Evolutionary conservation across 2,797 vertebrate species (phyloP), one percentile per base, ranked within the genome.

Genomic region (Buceros bicornis): DNA sequence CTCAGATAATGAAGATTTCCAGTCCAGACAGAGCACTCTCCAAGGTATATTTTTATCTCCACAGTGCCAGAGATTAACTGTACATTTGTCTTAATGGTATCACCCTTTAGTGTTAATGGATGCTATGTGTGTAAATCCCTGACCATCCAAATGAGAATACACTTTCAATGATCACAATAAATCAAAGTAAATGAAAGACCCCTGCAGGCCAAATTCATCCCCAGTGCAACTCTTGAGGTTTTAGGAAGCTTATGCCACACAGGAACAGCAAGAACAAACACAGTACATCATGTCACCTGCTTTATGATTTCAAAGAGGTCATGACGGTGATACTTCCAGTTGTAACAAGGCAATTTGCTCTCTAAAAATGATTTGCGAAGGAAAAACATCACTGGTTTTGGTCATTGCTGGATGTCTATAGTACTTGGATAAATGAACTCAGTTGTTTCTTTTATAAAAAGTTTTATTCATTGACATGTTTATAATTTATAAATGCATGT

Each of bases 181-280:
- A 97, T 97, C 95, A 97, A 93, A 95, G 71, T 85, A 96, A 96
- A 93, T 90, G 93, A 87, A 97, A 94, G 94, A 96, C 92, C 87
- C 79, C 87, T 91, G 79, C 82, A 81, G 87, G 84, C 61, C 40
- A 90, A 90, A 94, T 94, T 95, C 78, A 82, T 94, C 86, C 91
- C 86, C n/a, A 77, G 86, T 78, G 91, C 53, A 88, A 37, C 40
- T 92, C 77, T 76, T 45, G 84, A 96, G 70, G 77, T 96, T 93
- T 93, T 78, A 89, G 90, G 51, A 94, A 91, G 51, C 53, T 91
- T 93, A 47, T 71, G 53, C 47, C 67, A 69, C 87, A 69, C 37
- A 87, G 88, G 57, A 78, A 85, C 42, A 95, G 67, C 67, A 82
- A 92, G 86, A 94, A 69, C 62, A 86, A 72, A 67, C 62, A 70